Percentiles rank a stretch among this genome's conserved stretches.
These are phyloP conservation scores for Leguminivora glycinivorella DNA, from an alignment of 1,140 invertebrate species.

Conservation along the genomic window DNA sequence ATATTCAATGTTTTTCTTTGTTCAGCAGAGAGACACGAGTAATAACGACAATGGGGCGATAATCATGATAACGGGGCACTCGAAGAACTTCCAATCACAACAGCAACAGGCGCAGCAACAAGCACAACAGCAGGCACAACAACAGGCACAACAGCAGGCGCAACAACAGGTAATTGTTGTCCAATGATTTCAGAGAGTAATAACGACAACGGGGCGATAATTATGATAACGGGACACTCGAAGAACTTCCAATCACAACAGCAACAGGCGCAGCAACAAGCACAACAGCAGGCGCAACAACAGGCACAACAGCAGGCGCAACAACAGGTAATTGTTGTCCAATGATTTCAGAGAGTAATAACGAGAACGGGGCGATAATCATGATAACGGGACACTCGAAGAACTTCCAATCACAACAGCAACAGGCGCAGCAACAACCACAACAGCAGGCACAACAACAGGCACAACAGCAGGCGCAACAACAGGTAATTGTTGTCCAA, in stretches of 20 bases:
- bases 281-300: constrained; percentile 49
- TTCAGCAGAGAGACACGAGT: constrained; percentile 39
- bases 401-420: constrained; percentile 50
- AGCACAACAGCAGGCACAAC: constrained; percentile 49
- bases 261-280: constrained; percentile 50
- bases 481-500: constrained; percentile 21
- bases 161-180: constrained; percentile 29
- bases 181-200: constrained; percentile 29
- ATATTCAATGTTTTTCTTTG: background rate
- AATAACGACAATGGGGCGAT: constrained; percentile 45
- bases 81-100: constrained; percentile 49
- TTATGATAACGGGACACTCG: constrained; percentile 38
- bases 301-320: constrained; percentile 41
- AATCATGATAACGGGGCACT: constrained; percentile 31
- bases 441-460: constrained; percentile 52
- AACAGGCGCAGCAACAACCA: constrained; percentile 49
- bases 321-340: constrained; percentile 26
- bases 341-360: constrained; percentile 34
- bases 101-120: constrained; percentile 53
- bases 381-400: constrained; percentile 39
- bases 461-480: constrained; percentile 38
- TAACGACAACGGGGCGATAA: constrained; percentile 44
- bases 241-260: constrained; percentile 49
- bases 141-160: constrained; percentile 43
- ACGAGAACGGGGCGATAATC: constrained; percentile 42